phyloP scores from a whole-genome alignment of 2,113 vertebrate genomes.

The Myxocyprinus asiaticus region DNA sequence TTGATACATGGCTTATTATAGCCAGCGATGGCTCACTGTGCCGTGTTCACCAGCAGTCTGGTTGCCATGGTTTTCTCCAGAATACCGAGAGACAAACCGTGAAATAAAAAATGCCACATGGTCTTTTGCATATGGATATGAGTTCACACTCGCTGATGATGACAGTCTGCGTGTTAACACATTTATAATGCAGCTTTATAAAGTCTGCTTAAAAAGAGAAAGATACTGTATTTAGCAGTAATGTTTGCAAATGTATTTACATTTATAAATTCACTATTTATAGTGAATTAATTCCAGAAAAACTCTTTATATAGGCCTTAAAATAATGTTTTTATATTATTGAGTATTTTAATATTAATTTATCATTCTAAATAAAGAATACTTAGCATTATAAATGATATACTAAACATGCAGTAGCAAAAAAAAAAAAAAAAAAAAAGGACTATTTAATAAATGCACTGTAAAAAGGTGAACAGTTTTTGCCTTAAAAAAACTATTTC shows the following conservation, averaged over 20 bases:
- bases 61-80: slow-evolving; percentile 44
- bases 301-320: too few species aligned
- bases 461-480: too few species aligned
- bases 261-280: too few species aligned
- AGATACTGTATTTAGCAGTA: too few species aligned
- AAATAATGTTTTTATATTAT: not conserved
- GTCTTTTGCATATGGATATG: slow-evolving; percentile 17
- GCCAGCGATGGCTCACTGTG: slow-evolving; percentile 3
- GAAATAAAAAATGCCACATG: not conserved
- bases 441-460: too few species aligned
- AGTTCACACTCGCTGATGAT: slow-evolving; percentile 21
- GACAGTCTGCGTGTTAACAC: slow-evolving; percentile 9
- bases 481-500: not conserved
- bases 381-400: not conserved
- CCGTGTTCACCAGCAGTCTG: slow-evolving; percentile 18
- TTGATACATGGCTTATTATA: not conserved
- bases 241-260: too few species aligned
- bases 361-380: not conserved
- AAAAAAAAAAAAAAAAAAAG: too few species aligned
- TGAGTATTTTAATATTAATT: too few species aligned
- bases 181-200: not conserved
- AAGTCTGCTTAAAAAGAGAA: not conserved
- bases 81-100: slow-evolving; percentile 21
- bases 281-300: too few species aligned
- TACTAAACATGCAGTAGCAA: not conserved